Evolutionary conservation across 2,888 invertebrate species (phyloP).

Genomic region (Drosophila fungiperda): DNA sequence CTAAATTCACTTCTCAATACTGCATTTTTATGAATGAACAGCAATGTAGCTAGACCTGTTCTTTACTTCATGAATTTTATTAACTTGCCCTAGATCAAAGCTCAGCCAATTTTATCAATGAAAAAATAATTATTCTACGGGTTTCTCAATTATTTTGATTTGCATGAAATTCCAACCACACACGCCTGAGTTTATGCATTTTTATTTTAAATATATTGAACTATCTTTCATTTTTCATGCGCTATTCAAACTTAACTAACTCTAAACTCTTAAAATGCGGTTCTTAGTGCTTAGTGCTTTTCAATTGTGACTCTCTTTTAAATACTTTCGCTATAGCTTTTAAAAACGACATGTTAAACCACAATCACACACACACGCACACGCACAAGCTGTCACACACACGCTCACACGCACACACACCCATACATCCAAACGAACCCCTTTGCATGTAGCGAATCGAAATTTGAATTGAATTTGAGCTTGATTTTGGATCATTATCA

Average conservation of each 20-base stretch:
- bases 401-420: slow-evolving; percentile 10
- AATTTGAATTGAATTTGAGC: slow-evolving; percentile 46
- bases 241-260: slow-evolving; percentile 25
- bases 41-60: not conserved
- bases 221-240: slow-evolving; percentile 25
- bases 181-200: not conserved
- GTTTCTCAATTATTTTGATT: not conserved
- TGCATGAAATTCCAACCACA: slow-evolving; percentile 9
- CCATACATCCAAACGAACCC: slow-evolving; percentile 23
- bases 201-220: slow-evolving; percentile 15
- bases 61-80: not conserved
- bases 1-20: not conserved
- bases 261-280: slow-evolving; percentile 21
- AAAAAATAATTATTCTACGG: not conserved
- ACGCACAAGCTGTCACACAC: slow-evolving; percentile 21
- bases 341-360: slow-evolving; percentile 41
- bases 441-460: slow-evolving; percentile 53
- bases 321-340: slow-evolving; percentile 18
- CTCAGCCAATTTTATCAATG: slow-evolving; percentile 6
- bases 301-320: slow-evolving; percentile 41
- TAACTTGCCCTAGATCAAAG: not conserved
- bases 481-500: slow-evolving; percentile 41
- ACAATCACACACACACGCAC: slow-evolving; percentile 9
- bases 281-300: slow-evolving; percentile 51
- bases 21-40: slow-evolving; percentile 2